Base-by-base conservation (phyloP, 2,797 vertebrate species). In the Melanotaenia maccullochi region DNA sequence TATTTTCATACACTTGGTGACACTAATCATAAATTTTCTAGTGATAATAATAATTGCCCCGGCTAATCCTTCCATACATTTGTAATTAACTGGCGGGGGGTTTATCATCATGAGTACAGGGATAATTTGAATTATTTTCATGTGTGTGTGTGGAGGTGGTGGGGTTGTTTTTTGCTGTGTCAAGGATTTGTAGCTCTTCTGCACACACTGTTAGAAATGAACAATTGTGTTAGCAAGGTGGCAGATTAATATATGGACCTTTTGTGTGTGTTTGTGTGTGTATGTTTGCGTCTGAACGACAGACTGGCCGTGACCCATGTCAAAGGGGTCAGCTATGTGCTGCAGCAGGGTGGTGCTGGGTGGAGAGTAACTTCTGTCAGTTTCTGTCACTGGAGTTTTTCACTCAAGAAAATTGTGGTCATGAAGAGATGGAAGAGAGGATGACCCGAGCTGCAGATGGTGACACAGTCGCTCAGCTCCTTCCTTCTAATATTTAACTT, bases 21-120 rank as follows among this genome's bases (percentile, higher is more conserved):
- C 84, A 81, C 78, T 80, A 85, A 83, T 90, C 83, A 71, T 89
- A 84, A 47, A 81, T 90, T 85, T 85, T 75, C 63, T 47, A 63
- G 58, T 83, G 90, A 92, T 90, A 89, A 91, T 85, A 86, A 85
- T 91, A 90, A 93, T 89, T 83, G 84, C 72, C 36, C 83, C 73
- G 7, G 56, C 82, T 87, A 92, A 93, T 92, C 89, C 89, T 38
- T 68, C 75, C 86, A 88, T 85, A 89, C 71, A 82, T 89, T 92
- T 76, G 74, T 83, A 91, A 92, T 93, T 92, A 92, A 85, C 85
- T 84, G 80, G 78, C 70, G 65, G 71, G 68, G 79, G 81, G 79
- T 86, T 90, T 91, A 91, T 92, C 86, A 74, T 66, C 49, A 13
- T 1, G 16, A 82, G 76, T 71, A 81, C 75, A 83, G 79, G 56